Evolutionary conservation across 1,140 invertebrate genomes (phyloP), one percentile per base, ranked within the genome.

Genomic region (Wiebesia pumilae): DNA sequence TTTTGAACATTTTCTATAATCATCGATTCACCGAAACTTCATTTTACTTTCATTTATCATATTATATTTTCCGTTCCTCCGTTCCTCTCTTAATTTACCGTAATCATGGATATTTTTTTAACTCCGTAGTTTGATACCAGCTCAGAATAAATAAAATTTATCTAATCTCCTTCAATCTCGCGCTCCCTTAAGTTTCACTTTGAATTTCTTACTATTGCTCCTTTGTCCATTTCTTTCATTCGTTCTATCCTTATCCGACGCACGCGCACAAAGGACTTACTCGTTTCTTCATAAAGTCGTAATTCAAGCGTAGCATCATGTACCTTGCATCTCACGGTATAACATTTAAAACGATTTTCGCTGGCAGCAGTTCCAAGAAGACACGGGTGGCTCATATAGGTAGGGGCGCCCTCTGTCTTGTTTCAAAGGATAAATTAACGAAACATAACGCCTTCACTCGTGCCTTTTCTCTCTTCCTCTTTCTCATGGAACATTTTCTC

Each of bases 281-380:
- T 75, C 71, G 27, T 89, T 90, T 92, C 91, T 93, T 93, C 90
- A 92, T 92, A 93, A 93, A 92, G 91, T 91, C 90, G 92, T 93
- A 93, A 93, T 91, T 93, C 91, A 92, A 88, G 89, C 89, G 89
- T 89, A 86, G 90, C 24, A 40, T n/a, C 90, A 90, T 89, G 86
- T 88, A 90, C 19, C 30, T 58, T 90, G 88, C 91, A 91, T 93
- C 91, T 91, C 92, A 91, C 91, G 90, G 90, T 90, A 92, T 92
- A 94, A 93, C 92, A 94, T 94, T 94, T 93, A 93, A 94, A 94
- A 93, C 92, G 92, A 93, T 93, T 93, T 93, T 92, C 92, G 90
- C 93, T 93, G 92, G 93, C 93, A 92, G 89, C 91, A 89, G 90
- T 93, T 92, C 93, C 93, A 94, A 94, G 92, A 93, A 91, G 92